Conservation (phyloP, 2,797 vertebrate species). For the Heterohyrax brucei region DNA sequence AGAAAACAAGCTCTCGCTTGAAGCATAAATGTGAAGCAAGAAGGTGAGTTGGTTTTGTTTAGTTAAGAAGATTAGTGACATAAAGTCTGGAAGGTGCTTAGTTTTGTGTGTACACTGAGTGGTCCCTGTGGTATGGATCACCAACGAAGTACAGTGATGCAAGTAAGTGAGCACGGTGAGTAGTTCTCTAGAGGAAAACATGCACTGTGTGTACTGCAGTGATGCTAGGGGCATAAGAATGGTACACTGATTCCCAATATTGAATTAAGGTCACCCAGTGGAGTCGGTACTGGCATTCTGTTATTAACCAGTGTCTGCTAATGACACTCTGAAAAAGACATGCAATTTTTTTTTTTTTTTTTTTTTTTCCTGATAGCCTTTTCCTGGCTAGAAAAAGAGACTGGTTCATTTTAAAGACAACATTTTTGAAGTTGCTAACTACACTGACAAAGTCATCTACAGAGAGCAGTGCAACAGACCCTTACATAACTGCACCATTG, state of each 20-base stretch:
- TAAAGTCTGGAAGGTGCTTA: conserved; percentile 52
- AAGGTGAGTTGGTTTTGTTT: conserved; percentile 77
- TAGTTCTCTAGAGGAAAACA: conserved; percentile 56
- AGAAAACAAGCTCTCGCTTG: conserved; percentile 74
- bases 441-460: neutral
- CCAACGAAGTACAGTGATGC: neutral
- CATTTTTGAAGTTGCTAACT: neutral
- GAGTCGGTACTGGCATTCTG: neutral
- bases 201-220: neutral
- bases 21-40: conserved; percentile 75
- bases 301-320: conserved; percentile 59
- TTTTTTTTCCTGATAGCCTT: neutral
- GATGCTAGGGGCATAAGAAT: neutral
- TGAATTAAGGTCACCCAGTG: neutral
- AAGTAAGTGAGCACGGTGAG: neutral
- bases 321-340: conserved; percentile 15
- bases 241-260: neutral
- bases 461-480: neutral
- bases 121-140: conserved; percentile 66
- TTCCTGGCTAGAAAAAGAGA: conserved; percentile 21
- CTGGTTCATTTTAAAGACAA: neutral
- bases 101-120: conserved; percentile 60
- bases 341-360: neutral
- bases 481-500: neutral
- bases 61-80: conserved; percentile 82